phyloP scores from a whole-genome alignment of 2,797 vertebrate species.

The Hyperoplus immaculatus region DNA sequence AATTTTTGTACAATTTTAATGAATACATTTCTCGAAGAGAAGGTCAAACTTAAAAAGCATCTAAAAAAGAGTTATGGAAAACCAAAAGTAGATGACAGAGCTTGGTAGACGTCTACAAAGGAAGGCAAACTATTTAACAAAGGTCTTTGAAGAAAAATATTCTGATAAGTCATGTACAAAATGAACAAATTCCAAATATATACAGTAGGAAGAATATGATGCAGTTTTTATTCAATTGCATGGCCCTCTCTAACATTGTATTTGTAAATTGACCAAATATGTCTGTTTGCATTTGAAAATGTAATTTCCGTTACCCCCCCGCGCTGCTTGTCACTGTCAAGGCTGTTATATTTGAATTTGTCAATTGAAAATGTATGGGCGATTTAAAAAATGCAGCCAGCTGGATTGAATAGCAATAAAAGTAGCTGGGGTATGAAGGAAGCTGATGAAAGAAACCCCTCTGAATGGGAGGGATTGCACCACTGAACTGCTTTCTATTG shows the following conservation, averaged over 20 bases:
- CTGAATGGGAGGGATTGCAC: slow-evolving; percentile 80
- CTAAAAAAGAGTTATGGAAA: background rate
- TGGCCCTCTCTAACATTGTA: background rate
- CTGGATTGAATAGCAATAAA: slow-evolving; percentile 76
- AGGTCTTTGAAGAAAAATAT: background rate
- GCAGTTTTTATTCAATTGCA: background rate
- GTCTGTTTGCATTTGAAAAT: slow-evolving; percentile 81
- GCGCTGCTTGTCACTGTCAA: slow-evolving; percentile 31
- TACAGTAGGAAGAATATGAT: background rate
- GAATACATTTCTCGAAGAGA: background rate
- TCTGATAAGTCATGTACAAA: background rate
- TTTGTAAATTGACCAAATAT: slow-evolving; percentile 4
- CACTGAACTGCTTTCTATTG: slow-evolving; percentile 87
- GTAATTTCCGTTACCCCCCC: slow-evolving; percentile 3
- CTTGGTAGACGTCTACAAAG: background rate
- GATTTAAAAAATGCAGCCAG: slow-evolving; percentile 78
- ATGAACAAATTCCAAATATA: background rate
- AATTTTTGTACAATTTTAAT: background rate
- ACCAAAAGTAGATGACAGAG: background rate
- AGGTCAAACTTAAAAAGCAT: background rate
- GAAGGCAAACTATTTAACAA: background rate
- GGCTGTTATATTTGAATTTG: slow-evolving; percentile 46
- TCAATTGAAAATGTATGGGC: slow-evolving; percentile 33
- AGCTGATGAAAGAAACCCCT: slow-evolving; percentile 88
- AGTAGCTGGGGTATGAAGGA: slow-evolving; percentile 83